phyloP scores from a whole-genome alignment of 2,797 vertebrate genomes.

The Bovichtus diacanthus region DNA sequence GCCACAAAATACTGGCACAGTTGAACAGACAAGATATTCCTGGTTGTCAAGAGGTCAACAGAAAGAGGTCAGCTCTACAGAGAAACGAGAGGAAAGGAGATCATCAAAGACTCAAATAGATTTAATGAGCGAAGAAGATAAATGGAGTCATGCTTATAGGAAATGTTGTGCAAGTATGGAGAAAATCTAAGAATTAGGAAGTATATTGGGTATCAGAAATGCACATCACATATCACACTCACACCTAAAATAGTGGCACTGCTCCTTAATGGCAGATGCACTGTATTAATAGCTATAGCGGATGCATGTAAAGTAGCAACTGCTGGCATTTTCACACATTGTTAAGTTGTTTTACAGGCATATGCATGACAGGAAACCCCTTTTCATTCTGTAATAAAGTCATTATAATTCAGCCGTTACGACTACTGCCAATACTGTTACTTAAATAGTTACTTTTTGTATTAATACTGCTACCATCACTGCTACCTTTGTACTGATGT shows the following conservation, averaged over 20 bases:
- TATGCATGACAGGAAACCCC: neutral
- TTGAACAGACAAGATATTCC: neutral
- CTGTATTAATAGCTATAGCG: conserved; percentile 37
- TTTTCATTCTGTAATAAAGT: neutral
- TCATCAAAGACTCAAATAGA: conserved; percentile 18
- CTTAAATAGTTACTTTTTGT: neutral
- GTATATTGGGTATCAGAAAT: neutral
- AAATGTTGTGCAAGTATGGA: neutral
- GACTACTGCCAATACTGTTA: neutral
- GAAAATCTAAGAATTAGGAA: neutral
- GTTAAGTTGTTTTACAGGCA: neutral
- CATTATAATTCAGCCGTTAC: too few species aligned
- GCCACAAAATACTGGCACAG: neutral
- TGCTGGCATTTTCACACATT: conserved; percentile 27
- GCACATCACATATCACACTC: conserved; percentile 1
- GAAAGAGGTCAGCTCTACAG: conserved; percentile 64
- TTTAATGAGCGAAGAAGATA: conserved; percentile 38
- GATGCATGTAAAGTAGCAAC: conserved; percentile 15
- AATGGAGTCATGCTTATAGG: conserved; percentile 3
- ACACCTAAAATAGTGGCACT: conserved; percentile 1
- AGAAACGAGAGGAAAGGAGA: conserved; percentile 23
- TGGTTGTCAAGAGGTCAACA: conserved; percentile 41
- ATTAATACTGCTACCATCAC: neutral
- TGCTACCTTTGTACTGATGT: neutral
- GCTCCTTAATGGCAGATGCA: conserved; percentile 20